A percentile compares a stretch with the other conserved stretches of the same genome.
phyloP scores from a whole-genome alignment of 2,113 vertebrate genomes.

The Elgaria multicarinata region DNA sequence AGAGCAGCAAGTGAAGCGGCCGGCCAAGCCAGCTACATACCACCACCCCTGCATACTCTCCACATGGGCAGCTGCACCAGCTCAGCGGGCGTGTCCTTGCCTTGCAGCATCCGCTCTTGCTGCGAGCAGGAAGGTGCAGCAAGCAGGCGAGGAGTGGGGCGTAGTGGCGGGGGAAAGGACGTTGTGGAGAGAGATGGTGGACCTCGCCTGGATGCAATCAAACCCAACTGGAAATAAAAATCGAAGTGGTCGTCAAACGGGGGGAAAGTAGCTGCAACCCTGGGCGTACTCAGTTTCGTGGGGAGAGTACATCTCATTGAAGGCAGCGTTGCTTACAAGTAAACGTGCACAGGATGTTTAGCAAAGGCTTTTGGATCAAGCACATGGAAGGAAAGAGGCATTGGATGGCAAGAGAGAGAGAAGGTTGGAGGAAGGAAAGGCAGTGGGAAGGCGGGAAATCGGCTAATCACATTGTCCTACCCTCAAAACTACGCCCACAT shows the following conservation, averaged over 20 bases:
- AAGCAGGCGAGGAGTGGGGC: background rate
- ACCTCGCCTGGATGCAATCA: background rate
- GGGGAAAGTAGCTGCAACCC: background rate
- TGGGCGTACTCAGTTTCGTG: background rate
- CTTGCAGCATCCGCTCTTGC: too few species aligned
- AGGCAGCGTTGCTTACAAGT: background rate
- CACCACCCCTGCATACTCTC: too few species aligned
- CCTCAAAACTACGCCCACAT: too few species aligned
- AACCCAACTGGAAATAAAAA: background rate
- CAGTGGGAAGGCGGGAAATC: too few species aligned
- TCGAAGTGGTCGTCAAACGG: background rate
- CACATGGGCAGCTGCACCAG: too few species aligned
- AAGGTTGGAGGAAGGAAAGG: fast-evolving
- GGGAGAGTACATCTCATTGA: background rate
- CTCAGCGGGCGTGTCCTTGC: too few species aligned
- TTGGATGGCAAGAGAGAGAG: background rate
- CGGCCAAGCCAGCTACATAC: too few species aligned
- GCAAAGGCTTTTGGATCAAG: background rate
- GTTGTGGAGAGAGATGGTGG: background rate
- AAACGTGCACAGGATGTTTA: background rate
- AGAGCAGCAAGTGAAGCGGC: too few species aligned
- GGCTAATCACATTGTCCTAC: too few species aligned
- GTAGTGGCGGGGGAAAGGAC: background rate
- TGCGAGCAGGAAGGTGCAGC: too few species aligned
- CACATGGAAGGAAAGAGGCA: background rate